These are phyloP conservation scores for Macrotis lagotis DNA, from an alignment of 2,113 vertebrate species.

Conservation along the genomic window DNA sequence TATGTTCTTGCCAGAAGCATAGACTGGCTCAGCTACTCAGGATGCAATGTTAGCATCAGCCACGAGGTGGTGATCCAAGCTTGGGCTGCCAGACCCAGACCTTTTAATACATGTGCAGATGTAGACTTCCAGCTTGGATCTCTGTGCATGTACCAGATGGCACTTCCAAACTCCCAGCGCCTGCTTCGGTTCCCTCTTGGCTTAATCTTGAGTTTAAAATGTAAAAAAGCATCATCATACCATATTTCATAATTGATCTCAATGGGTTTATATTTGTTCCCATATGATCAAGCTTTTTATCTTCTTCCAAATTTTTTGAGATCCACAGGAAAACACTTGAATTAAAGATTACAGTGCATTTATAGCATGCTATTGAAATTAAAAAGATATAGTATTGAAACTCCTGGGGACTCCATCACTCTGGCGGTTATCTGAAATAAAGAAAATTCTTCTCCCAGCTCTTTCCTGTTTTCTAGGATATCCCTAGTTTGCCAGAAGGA, in stretches of 20 bases:
- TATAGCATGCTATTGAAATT: not conserved
- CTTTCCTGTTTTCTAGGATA: not conserved
- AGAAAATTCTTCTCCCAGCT: not conserved
- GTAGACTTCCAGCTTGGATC: not conserved
- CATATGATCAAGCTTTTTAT: not conserved
- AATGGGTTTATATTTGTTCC: not conserved
- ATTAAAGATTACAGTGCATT: not conserved
- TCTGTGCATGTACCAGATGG: not conserved
- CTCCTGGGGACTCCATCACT: not conserved
- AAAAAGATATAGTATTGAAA: not conserved
- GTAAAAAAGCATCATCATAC: not conserved
- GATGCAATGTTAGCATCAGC: not conserved
- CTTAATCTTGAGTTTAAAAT: not conserved
- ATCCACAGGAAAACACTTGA: not conserved
- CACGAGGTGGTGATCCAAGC: not conserved
- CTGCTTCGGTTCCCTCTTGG: not conserved
- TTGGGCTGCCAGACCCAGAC: not conserved
- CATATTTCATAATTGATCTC: not conserved
- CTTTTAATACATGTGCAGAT: not conserved
- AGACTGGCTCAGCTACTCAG: not conserved
- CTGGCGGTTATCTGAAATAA: not conserved
- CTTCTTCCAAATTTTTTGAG: not conserved
- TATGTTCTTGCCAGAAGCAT: not conserved
- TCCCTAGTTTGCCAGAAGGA: not conserved
- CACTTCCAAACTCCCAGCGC: not conserved